Evolutionary conservation across 92 coral and sea anemone species (phyloP).

Genomic region (Metridium senile): DNA sequence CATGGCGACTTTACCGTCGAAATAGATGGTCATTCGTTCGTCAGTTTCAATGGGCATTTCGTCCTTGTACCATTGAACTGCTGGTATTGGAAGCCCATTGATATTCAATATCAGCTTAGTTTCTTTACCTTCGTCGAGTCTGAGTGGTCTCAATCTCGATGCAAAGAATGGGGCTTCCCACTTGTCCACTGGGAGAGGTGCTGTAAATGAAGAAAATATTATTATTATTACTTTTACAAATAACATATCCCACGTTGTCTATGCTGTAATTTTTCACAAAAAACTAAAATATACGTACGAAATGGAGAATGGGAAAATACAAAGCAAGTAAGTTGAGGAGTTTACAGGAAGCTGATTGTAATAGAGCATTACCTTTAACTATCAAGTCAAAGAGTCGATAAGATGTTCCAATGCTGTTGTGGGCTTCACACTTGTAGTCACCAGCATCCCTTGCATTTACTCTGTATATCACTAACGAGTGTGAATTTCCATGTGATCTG

Average conservation of each 20-base stretch:
- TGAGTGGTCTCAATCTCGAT: constrained; percentile 41
- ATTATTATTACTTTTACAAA: no score
- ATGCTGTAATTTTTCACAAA: no score
- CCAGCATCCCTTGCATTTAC: constrained; percentile 47
- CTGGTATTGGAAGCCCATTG: constrained; percentile 44
- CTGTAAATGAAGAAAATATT: constrained; percentile 17
- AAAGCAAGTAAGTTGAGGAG: no score
- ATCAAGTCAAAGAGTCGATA: constrained; percentile 35
- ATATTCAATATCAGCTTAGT: constrained; percentile 39
- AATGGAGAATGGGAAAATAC: no score
- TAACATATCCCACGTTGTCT: no score
- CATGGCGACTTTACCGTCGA: constrained; percentile 60
- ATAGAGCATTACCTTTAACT: constrained; percentile 33
- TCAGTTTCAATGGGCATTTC: constrained; percentile 29
- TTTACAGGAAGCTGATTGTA: neutral
- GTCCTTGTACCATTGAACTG: constrained; percentile 62
- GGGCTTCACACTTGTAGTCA: constrained; percentile 51
- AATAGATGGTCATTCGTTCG: constrained; percentile 30
- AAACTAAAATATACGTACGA: no score
- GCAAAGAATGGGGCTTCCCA: constrained; percentile 50
- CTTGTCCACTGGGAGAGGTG: constrained; percentile 41
- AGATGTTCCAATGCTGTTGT: constrained; percentile 37
- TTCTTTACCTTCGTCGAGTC: constrained; percentile 50
- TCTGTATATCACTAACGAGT: constrained; percentile 42
- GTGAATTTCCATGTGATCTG: constrained; percentile 46